phyloP scores from a whole-genome alignment of 2,113 vertebrate genomes.

The Sinocyclocheilus maitianheensis region DNA sequence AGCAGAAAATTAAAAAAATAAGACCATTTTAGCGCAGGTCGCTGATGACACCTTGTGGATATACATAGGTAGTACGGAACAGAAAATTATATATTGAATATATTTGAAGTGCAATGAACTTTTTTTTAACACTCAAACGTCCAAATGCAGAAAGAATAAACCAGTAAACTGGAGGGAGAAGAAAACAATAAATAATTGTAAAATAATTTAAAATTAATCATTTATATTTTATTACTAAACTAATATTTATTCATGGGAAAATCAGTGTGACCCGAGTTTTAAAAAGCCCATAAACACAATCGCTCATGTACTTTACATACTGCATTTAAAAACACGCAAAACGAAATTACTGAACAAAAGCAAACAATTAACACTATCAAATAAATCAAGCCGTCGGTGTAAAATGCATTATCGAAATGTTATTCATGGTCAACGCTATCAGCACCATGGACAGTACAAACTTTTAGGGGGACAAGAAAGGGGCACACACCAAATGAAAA shows the following conservation, averaged over 20 bases:
- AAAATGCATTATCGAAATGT: background rate
- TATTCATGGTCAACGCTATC: background rate
- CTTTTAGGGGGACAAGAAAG: background rate
- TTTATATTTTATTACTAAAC: background rate
- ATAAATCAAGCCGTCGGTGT: background rate
- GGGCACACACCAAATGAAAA: background rate
- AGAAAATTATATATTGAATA: background rate
- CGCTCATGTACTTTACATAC: background rate
- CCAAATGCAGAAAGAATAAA: background rate
- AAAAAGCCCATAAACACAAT: background rate
- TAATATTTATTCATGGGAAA: background rate
- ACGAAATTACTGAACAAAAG: background rate
- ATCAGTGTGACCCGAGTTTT: background rate
- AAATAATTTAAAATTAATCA: background rate
- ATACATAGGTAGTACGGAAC: background rate
- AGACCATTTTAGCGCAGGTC: background rate
- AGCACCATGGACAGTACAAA: background rate
- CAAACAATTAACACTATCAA: background rate
- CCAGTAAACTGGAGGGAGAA: background rate
- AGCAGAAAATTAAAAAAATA: background rate
- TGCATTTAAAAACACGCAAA: background rate
- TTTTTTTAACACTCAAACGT: too few relatives aligned
- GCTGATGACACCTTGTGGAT: conserved; percentile 40
- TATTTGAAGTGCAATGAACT: background rate
- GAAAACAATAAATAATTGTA: background rate